These are phyloP conservation scores for Chrosomus eos DNA, from an alignment of 2,797 vertebrate genomes.

Conservation along the genomic window DNA sequence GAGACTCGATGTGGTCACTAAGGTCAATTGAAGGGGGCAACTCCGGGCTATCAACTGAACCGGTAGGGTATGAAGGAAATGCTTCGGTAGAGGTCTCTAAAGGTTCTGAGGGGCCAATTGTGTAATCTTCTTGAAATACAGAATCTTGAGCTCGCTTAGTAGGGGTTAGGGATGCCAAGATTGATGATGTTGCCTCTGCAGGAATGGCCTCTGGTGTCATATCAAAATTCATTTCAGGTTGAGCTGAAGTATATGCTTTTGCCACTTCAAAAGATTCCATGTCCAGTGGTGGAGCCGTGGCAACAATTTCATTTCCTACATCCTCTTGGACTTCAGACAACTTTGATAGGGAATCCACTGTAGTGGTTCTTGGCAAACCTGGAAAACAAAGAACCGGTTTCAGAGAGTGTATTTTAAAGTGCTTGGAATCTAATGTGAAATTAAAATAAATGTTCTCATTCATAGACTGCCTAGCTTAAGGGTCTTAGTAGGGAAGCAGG, in stretches of 20 bases:
- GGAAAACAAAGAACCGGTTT: slow-evolving; percentile 53
- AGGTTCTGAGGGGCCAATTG: slow-evolving; percentile 14
- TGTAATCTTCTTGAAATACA: slow-evolving; percentile 24
- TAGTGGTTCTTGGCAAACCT: slow-evolving; percentile 56
- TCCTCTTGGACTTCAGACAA: slow-evolving; percentile 43
- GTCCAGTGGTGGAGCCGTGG: slow-evolving; percentile 43
- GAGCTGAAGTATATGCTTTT: slow-evolving; percentile 42
- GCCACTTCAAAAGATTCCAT: slow-evolving; percentile 45
- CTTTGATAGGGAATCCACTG: slow-evolving; percentile 50
- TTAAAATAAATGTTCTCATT: slow-evolving; percentile 1
- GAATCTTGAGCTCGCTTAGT: slow-evolving; percentile 21
- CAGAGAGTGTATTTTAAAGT: slow-evolving; percentile 28
- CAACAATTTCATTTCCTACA: slow-evolving; percentile 55
- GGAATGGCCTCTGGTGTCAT: slow-evolving; percentile 32
- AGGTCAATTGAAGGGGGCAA: slow-evolving; percentile 34
- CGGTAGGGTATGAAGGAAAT: slow-evolving; percentile 19
- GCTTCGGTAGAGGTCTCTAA: slow-evolving; percentile 20
- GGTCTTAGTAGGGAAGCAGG: neutral
- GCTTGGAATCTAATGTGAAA: neutral
- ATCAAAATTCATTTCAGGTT: slow-evolving; percentile 42
- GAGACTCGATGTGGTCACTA: slow-evolving; percentile 45
- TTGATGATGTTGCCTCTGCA: slow-evolving; percentile 37
- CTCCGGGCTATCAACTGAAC: slow-evolving; percentile 19
- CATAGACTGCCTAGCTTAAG: neutral
- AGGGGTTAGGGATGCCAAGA: slow-evolving; percentile 20